Base-by-base conservation (phyloP, 2,888 invertebrate species). In the Rhingia campestris region DNA sequence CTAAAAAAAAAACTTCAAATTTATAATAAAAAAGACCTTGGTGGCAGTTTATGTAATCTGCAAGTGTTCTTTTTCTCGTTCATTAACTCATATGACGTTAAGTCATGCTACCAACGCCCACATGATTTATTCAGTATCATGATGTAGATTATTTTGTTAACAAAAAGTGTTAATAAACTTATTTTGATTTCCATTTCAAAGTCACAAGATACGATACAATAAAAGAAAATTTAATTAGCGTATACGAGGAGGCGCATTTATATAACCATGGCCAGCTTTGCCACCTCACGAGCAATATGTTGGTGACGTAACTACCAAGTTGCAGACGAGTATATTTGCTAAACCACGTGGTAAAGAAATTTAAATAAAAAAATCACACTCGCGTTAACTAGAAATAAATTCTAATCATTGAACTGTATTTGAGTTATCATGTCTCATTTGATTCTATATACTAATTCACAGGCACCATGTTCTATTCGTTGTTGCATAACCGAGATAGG, bases 401-500 rank as follows among this genome's bases (percentile, higher is more conserved):
- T 33, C 47, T 61, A 43, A 76, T 67, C 22, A 47, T 33, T 33
- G 39, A 37, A 5, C 14, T 53, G 33, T 7, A 59, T 51, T 32
- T 43, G 1, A 47, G 6, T 47, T 22, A 22, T 22, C 22, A 2
- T 22, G 22, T 22, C 22, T 22, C 22, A 22, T 22, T 22, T 22
- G 22, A 22, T 22, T 22, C 22, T 22, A 22, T 22, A 22, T 22
- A 22, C 22, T 22, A 22, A 22, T 22, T 22, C 22, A 22, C 22
- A 22, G 22, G 22, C 22, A 22, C 22, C 22, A 22, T 22, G 22
- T 22, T 22, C 22, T 58, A 53, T 43, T 72, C 56, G 37, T 4
- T 73, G 32, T 82, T 82, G 58, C 82, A 79, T 82, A 82, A 82
- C 73, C 63, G 47, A 61, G 30, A n/a, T 9, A 22, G 22, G 22